Evolutionary conservation across 2,888 invertebrate species (phyloP), one percentile per base, ranked within the genome.

Genomic region (Helicoverpa assulta): DNA sequence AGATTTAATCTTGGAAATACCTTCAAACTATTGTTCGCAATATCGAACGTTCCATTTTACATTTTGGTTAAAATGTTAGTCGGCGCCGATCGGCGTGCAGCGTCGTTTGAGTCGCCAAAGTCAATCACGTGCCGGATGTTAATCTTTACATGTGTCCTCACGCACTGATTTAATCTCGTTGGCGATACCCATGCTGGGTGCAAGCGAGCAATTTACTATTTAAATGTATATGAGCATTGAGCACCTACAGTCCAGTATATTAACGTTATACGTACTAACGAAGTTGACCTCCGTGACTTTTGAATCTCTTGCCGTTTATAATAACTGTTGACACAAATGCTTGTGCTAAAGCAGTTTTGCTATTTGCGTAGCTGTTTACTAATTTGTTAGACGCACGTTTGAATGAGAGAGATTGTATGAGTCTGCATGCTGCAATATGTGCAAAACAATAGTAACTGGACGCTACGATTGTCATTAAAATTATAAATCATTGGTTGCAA

Each of bases 41-140:
- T 54, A 21, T 14, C 14, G 26, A 33, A 59, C 21, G 53, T 59
- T 76, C 40, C 14, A 58, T 55, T 55, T 43, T 18, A 54, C n/a
- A 47, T 52, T 40, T 62, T 16, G 18, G 29, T 40, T 53, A 26
- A 58, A 57, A 73, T 75, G 21, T 55, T 52, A 51, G 52, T 19
- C 58, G 58, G 64, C 58, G 47, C 56, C 64, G 61, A 58, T 70
- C 52, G 58, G 50, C 53, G 47, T 61, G 16, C 26, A 72, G 70
- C 69, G 60, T 61, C 71, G 73, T 74, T 75, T 76, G 75, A 80
- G 67, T 64, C 70, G 54, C 43, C 70, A 33, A 73, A 86, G 80
- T 86, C 82, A 78, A 80, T 83, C 85, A 77, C 73, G 74, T 77
- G 78, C 86, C 88, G 89, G 90, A 90, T 87, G 88, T 86, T 80